Base-by-base conservation (phyloP, 1,140 invertebrate genomes). In the Teleopsis dalmanni region DNA sequence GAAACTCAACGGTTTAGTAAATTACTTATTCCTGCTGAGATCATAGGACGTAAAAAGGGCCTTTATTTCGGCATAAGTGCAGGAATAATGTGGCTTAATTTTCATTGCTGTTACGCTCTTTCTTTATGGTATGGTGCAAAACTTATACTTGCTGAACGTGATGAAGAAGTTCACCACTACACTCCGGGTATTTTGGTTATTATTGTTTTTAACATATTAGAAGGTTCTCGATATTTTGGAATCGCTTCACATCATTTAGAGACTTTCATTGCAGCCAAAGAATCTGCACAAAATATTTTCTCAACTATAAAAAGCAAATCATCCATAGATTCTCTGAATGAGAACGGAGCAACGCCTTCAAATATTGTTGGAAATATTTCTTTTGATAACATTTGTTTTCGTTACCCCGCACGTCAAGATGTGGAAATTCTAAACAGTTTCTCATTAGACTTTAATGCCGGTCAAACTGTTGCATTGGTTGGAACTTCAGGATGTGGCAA, bases 401-500 rank as follows among this genome's bases (percentile, higher is more conserved):
- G 77, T 44, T 98, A 97, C 73, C 93, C 94, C 11, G 85, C 88
- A 0, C 75, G 93, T 49, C 78, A 81, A 26, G 83, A 88, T 60
- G 83, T 93, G 50, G 59, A 84, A 76, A 80, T 86, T 54, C 74
- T 82, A 47, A 80, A 78, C 56, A 85, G 83, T 1, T 62, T 95
- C 1, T 81, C 80, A 55, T 67, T 94, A 21, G 78, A 76, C 41
- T 81, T 93, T 23, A 77, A 82, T 29, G 73, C 78, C 9, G 90
- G 91, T 3, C 79, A 94, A 63, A 93, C 87, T 0, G 80, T 95
- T 4, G 92, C 91, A 3, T 71, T 95, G 1, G 91, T 94, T 3
- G 91, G 91, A 0, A 78, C 81, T n/a, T 89, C 86, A 36, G 90
- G 90, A 13, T 91, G 88, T 71, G 89, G 89, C 8, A 93, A 93